These are phyloP conservation scores for Strongylocentrotus purpuratus DNA, from an alignment of 35 echinoderm and acorn worm genomes.

Conservation along the genomic window DNA sequence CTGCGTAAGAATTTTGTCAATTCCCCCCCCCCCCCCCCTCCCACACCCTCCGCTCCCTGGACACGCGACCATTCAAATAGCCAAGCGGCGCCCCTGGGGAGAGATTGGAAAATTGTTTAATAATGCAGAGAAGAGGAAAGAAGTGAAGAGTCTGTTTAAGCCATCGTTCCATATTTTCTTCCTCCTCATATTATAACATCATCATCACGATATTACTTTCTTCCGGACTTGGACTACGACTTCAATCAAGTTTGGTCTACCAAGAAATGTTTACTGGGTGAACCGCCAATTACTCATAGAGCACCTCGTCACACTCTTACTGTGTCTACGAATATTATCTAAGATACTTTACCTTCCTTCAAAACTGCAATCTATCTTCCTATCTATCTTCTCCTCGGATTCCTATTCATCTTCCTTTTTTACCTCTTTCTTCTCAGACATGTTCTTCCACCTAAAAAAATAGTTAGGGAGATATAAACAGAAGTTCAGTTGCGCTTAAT, in stretches of 20 bases:
- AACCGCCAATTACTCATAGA: not conserved
- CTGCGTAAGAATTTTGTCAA: no score
- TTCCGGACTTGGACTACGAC: not conserved
- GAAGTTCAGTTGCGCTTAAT: no score
- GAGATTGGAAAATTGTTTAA: not conserved
- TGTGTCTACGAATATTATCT: no score
- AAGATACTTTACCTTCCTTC: no score
- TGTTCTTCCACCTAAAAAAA: no score
- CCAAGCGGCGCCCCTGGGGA: not conserved
- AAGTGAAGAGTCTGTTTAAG: not conserved
- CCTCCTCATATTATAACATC: constrained; percentile 4
- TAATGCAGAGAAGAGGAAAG: not conserved
- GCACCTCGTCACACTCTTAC: not conserved
- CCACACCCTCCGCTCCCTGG: not conserved
- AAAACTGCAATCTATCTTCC: no score
- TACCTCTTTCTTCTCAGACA: no score
- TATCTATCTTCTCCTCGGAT: no score
- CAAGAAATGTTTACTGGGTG: constrained; percentile 1
- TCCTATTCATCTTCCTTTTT: no score
- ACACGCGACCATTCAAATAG: not conserved
- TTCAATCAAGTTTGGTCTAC: constrained; percentile 4
- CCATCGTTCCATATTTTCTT: constrained; percentile 11
- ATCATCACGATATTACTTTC: constrained; percentile 18
- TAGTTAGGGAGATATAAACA: no score
- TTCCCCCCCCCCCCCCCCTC: not conserved